phyloP scores from a whole-genome alignment of 2,113 vertebrate genomes.

The Poeciliopsis turrubarensis region DNA sequence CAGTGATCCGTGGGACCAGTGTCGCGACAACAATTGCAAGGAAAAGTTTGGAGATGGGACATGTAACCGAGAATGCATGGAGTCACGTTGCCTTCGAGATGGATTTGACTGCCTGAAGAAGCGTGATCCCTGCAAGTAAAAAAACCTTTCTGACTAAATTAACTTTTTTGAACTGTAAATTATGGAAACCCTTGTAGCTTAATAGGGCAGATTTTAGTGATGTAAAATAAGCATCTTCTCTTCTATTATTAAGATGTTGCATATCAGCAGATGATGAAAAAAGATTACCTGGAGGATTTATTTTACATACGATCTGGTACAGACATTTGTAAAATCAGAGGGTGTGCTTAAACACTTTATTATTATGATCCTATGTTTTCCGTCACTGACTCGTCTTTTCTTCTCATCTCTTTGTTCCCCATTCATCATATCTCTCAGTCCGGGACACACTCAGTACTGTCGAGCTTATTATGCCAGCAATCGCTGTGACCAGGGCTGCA shows the following conservation, averaged over 20 bases:
- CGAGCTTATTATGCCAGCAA: constrained; percentile 84
- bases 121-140: constrained; percentile 80
- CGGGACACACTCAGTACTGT: constrained; percentile 84
- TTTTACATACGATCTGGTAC: background rate
- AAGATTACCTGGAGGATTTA: too few relatives aligned
- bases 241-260: too few relatives aligned
- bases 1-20: constrained; percentile 83
- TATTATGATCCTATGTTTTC: background rate
- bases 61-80: constrained; percentile 82
- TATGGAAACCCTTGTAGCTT: background rate
- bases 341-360: background rate
- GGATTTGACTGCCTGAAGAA: constrained; percentile 85
- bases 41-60: constrained; percentile 82
- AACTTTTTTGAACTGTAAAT: background rate
- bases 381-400: background rate
- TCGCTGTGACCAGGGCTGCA: constrained; percentile 86
- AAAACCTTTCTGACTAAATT: constrained; percentile 15
- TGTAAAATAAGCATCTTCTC: too few relatives aligned
- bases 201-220: background rate
- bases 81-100: constrained; percentile 83
- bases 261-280: too few relatives aligned
- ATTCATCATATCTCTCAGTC: constrained; percentile 64
- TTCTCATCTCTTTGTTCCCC: background rate
- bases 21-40: constrained; percentile 77
- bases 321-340: background rate